Percentiles rank a stretch among this genome's conserved stretches.
These are phyloP conservation scores for Eumaeus atala DNA, from an alignment of 1,140 invertebrate genomes.

Conservation along the genomic window DNA sequence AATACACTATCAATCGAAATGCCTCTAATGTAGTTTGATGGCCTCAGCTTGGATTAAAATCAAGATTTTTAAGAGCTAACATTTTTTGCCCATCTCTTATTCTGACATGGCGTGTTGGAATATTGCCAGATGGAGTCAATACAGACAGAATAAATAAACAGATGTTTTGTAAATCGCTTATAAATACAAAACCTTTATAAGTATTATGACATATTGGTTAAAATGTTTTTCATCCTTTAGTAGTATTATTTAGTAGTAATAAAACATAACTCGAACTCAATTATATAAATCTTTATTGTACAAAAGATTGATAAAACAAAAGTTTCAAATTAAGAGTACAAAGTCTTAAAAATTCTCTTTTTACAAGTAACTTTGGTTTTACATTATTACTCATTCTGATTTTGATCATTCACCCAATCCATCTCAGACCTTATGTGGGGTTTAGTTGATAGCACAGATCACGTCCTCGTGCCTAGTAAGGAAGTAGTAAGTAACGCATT, in stretches of 20 bases:
- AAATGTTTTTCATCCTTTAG: slow-evolving; percentile 2
- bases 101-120: slow-evolving; percentile 34
- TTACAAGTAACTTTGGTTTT: too few relatives aligned
- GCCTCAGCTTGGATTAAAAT: background rate
- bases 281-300: too few relatives aligned
- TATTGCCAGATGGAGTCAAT: slow-evolving; percentile 41
- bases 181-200: slow-evolving; percentile 2
- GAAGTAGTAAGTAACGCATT: too few relatives aligned
- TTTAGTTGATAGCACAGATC: too few relatives aligned
- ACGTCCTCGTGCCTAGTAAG: too few relatives aligned
- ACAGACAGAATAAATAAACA: slow-evolving; percentile 40
- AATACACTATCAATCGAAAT: slow-evolving; percentile 19
- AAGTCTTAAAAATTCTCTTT: too few relatives aligned
- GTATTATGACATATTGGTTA: slow-evolving; percentile 4
- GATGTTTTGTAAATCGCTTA: slow-evolving; percentile 11
- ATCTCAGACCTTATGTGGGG: too few relatives aligned
- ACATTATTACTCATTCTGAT: too few relatives aligned
- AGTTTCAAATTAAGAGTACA: too few relatives aligned
- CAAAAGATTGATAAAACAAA: too few relatives aligned
- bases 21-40: slow-evolving; percentile 11
- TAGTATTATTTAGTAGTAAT: slow-evolving; percentile 1
- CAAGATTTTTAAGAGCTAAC: background rate
- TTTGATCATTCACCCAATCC: too few relatives aligned
- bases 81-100: slow-evolving; percentile 9
- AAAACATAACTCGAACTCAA: too few relatives aligned